These are phyloP conservation scores for Drosophila nikananu DNA, from an alignment of 1,140 invertebrate species.

Conservation along the genomic window DNA sequence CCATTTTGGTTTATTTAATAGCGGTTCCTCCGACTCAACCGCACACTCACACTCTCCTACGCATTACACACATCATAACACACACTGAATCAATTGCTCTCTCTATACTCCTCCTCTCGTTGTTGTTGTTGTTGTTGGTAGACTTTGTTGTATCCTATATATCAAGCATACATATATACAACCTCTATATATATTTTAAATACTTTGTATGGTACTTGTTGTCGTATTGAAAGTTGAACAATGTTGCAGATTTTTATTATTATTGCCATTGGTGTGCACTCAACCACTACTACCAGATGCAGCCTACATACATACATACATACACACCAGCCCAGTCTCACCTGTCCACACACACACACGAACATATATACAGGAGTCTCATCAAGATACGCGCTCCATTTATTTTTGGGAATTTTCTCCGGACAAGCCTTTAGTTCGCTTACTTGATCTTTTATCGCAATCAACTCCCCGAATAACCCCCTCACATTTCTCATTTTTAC, in stretches of 20 bases:
- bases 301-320: constrained; percentile 18
- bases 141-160: constrained; percentile 61
- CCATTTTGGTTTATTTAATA: constrained; percentile 25
- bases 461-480: neutral
- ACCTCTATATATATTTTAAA: constrained; percentile 53
- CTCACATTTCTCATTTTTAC: constrained; percentile 43
- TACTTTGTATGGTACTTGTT: constrained; percentile 69
- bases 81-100: constrained; percentile 43
- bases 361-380: constrained; percentile 24
- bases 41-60: constrained; percentile 9
- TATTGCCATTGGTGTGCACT: constrained; percentile 78
- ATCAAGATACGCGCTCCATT: constrained; percentile 52
- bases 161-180: constrained; percentile 33
- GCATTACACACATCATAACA: constrained; percentile 10
- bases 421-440: constrained; percentile 34
- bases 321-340: constrained; percentile 18
- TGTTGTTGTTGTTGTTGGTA: constrained; percentile 63
- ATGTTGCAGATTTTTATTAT: constrained; percentile 72
- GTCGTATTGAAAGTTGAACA: constrained; percentile 65
- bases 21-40: constrained; percentile 23
- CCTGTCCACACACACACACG: constrained; percentile 22
- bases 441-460: constrained; percentile 45
- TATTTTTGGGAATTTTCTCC: constrained; percentile 48
- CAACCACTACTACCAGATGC: constrained; percentile 52
- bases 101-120: constrained; percentile 46